Evolutionary conservation across 2,888 invertebrate genomes (phyloP).

Genomic region (Coremacera marginata): DNA sequence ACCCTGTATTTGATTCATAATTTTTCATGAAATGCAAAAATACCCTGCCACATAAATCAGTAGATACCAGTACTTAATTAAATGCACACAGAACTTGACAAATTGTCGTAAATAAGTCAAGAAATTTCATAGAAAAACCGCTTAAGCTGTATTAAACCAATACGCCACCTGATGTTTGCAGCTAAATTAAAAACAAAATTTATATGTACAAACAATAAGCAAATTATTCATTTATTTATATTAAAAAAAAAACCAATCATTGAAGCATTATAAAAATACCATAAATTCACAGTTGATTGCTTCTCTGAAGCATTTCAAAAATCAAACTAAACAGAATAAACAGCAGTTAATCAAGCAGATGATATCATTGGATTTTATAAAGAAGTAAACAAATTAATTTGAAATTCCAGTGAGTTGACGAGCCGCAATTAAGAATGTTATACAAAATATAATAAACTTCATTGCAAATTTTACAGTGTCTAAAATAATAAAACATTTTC

Average conservation of each 20-base stretch:
- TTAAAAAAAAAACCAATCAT: not conserved
- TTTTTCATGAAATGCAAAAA: no score
- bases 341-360: not conserved
- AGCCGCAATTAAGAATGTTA: no score
- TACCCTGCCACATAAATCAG: no score
- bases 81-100: not conserved
- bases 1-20: not conserved
- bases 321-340: not conserved
- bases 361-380: conserved; percentile 15
- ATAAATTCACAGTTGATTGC: conserved; percentile 30
- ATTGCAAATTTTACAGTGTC: no score
- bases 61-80: no score
- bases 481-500: no score
- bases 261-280: not conserved
- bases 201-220: not conserved
- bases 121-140: not conserved
- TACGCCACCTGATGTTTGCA: not conserved
- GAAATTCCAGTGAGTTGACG: no score
- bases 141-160: not conserved
- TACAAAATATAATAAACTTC: no score
- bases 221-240: not conserved
- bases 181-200: not conserved
- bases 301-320: not conserved
- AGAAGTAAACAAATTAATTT: no score
- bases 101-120: not conserved